A percentile compares a stretch with the other conserved stretches of the same genome.
These are phyloP conservation scores for Porphyrio hochstetteri DNA, from an alignment of 2,113 vertebrate genomes.

Conservation along the genomic window DNA sequence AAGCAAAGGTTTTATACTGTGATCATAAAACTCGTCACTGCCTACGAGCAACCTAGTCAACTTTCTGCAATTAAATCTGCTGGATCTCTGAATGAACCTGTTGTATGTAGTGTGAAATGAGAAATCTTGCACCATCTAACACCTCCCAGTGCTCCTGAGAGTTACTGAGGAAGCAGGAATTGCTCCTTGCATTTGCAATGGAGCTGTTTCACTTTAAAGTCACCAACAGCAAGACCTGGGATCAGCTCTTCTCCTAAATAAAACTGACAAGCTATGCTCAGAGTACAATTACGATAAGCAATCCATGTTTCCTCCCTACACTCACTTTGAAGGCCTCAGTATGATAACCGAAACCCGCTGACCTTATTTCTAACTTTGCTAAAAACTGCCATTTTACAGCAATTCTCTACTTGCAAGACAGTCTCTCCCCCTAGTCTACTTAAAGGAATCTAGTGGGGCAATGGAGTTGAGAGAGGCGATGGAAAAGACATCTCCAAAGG, in stretches of 20 bases:
- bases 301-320: not conserved
- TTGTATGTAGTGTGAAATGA: not conserved
- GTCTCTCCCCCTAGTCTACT: not conserved
- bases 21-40: not conserved
- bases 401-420: not conserved
- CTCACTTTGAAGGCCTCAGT: not conserved
- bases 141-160: not conserved
- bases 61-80: not conserved
- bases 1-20: not conserved
- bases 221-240: not conserved
- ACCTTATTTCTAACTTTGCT: not conserved
- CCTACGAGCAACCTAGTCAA: not conserved
- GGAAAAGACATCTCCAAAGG: not conserved
- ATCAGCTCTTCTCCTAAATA: not conserved
- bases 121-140: not conserved
- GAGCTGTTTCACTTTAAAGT: not conserved
- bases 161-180: not conserved
- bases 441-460: not conserved
- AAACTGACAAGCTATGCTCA: not conserved
- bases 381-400: not conserved
- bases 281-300: not conserved
- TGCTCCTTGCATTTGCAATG: not conserved
- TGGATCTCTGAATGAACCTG: not conserved
- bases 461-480: not conserved
- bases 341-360: not conserved